Evolutionary conservation across 2,888 invertebrate species (phyloP), one percentile per base, ranked within the genome.

Genomic region (Aphelenchoides bicaudatus): DNA sequence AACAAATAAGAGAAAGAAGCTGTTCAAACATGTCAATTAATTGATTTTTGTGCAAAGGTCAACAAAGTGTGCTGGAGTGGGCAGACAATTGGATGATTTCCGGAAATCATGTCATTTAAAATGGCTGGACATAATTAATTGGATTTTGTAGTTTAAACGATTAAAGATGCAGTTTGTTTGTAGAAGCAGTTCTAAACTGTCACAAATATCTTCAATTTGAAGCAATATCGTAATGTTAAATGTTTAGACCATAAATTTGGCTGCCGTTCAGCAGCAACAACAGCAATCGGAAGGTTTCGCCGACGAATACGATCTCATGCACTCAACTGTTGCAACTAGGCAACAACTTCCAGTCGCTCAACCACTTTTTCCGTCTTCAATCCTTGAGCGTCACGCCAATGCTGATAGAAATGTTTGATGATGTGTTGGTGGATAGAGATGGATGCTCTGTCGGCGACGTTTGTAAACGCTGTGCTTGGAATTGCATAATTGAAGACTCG

Each of bases 391-490:
- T 94, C 0, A 92, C 93, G 0, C 88, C 96, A 54, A 90, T 90
- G 80, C 91, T 99, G 61, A 89, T 98, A 13, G 87, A 89, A 71
- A 84, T 96, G 55, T 82, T 99, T 49, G 94, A 98, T 78, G 98
- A 99, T 81, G 89, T 91, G 0, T 92, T 94, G 57, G 93, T 98
- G 3, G 90, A 91, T 0, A 84, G 86, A 2, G 91, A 93, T 79
- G 96, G 96, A 37, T 46, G 48, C 77, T 34, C 90, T n/a, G 96
- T 98, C 0, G 91, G 92, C 78, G 93, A 94, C 84, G 88, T 92
- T 1, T 91, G 96, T 55, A 91, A 91, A 81, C 90, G 93, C 84
- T 90, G 93, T 0, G 91, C 96, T 69, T 96, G 96, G 96, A 88
- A 88, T 63, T 98, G 96, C 79, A 84, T 99, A 43, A 94, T 96